Evolutionary conservation across 2,888 invertebrate species (phyloP), one percentile per base, ranked within the genome.

Genomic region (Idaea aversata): DNA sequence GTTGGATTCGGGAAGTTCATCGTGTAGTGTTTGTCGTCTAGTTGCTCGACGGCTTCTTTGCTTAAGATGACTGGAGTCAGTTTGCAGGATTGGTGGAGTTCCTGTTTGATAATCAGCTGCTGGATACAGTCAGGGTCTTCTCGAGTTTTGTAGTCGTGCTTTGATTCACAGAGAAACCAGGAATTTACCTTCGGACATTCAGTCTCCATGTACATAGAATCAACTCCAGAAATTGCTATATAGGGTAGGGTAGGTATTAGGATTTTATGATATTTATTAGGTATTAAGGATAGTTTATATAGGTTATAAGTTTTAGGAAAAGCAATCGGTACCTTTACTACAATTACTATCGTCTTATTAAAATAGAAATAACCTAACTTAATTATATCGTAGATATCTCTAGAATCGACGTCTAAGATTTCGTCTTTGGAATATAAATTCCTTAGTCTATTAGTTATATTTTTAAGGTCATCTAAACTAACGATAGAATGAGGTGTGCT

Each of bases 11-110:
- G 71, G 36, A 73, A 70, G 15, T 60, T 67, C 25, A 75, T 65
- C 15, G 69, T 69, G 57, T 75, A 71, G 58, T 72, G 72, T 3
- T 59, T 35, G 47, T 71, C 68, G 15, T 72, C 73, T 4, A 75
- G 63, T 61, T 67, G 57, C 59, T 72, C 69, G 3, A 59, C 59
- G 7, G 69, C 70, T 36, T 62, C 63, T 62, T 66, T 59, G 60
- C 36, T 65, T 34, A 10, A 63, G 61, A 34, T 62, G 59, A 59
- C 72, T 69, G 13, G 25, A 15, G 15, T 61, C 13, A 61, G 66
- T 66, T 66, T 35, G n/a, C 61, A 61, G 66, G 65, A 15, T 62
- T 7, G 25, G 15, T 2, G 36, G 13, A 58, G 63, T 61, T 59
- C 38, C 34, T 62, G 65, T 5, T 38, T 61, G 38, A 38, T 63